A percentile compares a stretch with the other conserved stretches of the same genome.
Conservation (phyloP, 2,113 vertebrate genomes). For the Uropsilus gracilis region DNA sequence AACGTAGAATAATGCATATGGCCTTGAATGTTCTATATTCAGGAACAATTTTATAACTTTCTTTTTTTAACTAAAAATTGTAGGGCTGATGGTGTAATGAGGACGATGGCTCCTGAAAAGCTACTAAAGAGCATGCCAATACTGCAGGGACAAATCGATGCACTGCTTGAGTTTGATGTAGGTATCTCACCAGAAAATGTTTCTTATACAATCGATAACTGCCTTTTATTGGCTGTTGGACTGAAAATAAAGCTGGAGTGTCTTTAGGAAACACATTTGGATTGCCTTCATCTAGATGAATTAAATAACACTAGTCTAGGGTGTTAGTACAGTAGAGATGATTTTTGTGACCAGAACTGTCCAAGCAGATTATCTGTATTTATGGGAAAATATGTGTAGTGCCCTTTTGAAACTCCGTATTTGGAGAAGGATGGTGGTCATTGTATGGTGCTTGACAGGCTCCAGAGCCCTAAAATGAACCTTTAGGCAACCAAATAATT, state of each 20-base stretch:
- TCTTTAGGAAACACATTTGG: not conserved
- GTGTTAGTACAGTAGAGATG: not conserved
- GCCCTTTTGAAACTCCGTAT: not conserved
- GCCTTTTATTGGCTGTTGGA: conserved; percentile 10
- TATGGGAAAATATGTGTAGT: not conserved
- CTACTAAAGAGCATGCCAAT: conserved; percentile 98
- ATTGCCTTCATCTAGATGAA: not conserved
- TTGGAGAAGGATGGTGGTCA: not conserved
- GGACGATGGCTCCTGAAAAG: conserved; percentile 97
- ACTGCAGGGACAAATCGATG: conserved; percentile 97
- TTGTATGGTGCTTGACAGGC: not conserved
- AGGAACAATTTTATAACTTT: conserved; percentile 22
- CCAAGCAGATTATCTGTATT: not conserved
- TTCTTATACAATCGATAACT: not conserved
- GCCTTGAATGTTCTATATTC: not conserved
- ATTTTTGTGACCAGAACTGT: not conserved
- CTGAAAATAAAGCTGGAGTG: not conserved
- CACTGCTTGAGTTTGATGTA: conserved; percentile 97
- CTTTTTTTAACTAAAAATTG: conserved; percentile 65
- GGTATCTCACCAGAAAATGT: conserved; percentile 77
- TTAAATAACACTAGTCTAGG: not conserved
- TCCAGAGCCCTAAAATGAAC: not conserved
- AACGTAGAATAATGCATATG: not conserved
- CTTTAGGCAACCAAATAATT: not conserved
- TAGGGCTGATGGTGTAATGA: conserved; percentile 97